Conservation (phyloP, 2,113 vertebrate genomes). For the Vulpes ferrilata region DNA sequence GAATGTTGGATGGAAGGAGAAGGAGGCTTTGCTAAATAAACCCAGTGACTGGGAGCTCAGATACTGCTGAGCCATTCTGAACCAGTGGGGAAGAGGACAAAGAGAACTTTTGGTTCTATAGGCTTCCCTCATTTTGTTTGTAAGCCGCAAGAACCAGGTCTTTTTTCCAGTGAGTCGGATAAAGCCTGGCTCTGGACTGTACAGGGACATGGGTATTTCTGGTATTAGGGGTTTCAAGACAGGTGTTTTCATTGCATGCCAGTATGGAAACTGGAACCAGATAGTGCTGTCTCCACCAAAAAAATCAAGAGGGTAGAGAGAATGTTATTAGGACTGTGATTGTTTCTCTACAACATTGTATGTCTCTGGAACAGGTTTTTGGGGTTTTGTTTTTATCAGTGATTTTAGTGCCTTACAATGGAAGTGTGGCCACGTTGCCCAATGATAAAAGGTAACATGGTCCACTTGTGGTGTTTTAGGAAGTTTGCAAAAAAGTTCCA, state of each 20-base stretch:
- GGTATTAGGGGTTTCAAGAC: neutral
- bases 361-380: neutral
- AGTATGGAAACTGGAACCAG: neutral
- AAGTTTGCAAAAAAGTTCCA: constrained; percentile 3
- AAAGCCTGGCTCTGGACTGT: neutral
- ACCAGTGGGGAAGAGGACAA: neutral
- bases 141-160: neutral
- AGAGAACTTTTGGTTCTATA: constrained; percentile 6
- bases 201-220: neutral
- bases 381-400: neutral
- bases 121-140: constrained; percentile 20
- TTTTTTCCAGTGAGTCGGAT: neutral
- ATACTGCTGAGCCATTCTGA: neutral
- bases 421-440: neutral
- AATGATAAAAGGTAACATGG: neutral
- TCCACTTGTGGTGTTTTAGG: neutral
- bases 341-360: neutral
- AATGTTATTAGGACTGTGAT: neutral
- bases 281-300: neutral
- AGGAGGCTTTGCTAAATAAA: neutral
- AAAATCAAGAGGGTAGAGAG: neutral
- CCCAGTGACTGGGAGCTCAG: neutral
- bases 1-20: neutral
- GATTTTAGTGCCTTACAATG: constrained; percentile 14
- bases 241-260: neutral